Evolutionary conservation across 2,888 invertebrate species (phyloP), one percentile per base, ranked within the genome.

Genomic region (Dryococelus australis): DNA sequence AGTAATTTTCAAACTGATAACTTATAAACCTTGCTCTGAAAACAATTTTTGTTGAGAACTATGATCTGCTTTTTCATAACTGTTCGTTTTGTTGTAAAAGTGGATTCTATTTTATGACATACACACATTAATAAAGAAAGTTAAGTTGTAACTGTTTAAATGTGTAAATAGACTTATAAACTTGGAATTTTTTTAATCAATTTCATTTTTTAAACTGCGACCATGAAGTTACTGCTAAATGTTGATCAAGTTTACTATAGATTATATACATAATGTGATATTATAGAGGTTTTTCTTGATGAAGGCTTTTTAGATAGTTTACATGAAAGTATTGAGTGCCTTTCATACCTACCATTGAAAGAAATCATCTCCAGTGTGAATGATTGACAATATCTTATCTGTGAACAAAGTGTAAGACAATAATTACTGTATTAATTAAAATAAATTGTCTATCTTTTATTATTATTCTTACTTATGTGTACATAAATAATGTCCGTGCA

Each of bases 271-370:
- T 65, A 65, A 65, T 65, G 65, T 65, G 65, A 65, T 65, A 51
- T 51, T 51, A 65, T 65, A 65, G 65, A 65, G 24, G 65, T 85
- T 35, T 53, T 84, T 87, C 43, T 83, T 87, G 83, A 84, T 27
- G 47, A 79, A 86, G 35, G 47, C 35, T 86, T 81, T 78, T 43
- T 87, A 51, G 53, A 84, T 51, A 87, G 85, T 80, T 88, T 47
- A 86, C 43, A 81, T 88, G 85, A 35, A 86, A 86, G 88, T 88
- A 88, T 79, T 86, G 88, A 88, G 88, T 88, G 88, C 88, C 88
- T 88, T 88, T 87, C 85, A 86, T 51, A 87, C 65, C 43, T 83
- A 83, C 13, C 83, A 83, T 83, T 83, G 13, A 83, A 83, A 28
- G 16, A 83, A 83, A 83, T 43, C 28, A 35, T 83, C 43, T 83